Evolutionary conservation across 2,888 invertebrate genomes (phyloP), one percentile per base, ranked within the genome.

Genomic region (Danaus chrysippus): DNA sequence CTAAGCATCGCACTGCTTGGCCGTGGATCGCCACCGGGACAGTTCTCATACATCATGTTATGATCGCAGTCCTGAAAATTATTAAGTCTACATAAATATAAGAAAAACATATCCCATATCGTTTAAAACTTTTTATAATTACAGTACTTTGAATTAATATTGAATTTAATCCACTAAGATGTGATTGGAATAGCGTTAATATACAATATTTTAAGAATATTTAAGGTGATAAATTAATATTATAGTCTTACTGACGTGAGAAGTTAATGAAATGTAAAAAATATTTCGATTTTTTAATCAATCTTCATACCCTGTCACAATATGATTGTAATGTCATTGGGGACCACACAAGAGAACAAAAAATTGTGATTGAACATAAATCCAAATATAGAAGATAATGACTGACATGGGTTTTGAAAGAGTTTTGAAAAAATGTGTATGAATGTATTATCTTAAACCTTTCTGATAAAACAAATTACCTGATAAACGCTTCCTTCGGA

Each of bases 401-500:
- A 46, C 23, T 19, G 13, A 23, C 10, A 34, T 10, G 17, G 41
- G 6, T 17, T 12, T n/a, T 54, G 3, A 59, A 43, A 23, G 42
- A 10, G n/a, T 8, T 12, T 42, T 10, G 2, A 23, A 34, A 5
- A 0, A 34, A 19, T 10, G 11, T 15, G 46, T n/a, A 46, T 13
- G 13, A 0, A 46, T 43, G 43, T 3, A 43, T 43, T n/a, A 17
- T 49, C 15, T 49, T 15, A 17, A 49, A 49, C 15, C 11, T 9
- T 49, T 5, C 23, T 34, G 23, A 34, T 8, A 1, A 43, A 41
- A 17, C 56, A 11, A 44, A 23, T 9, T 58, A 86, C 89, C 85
- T 89, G 89, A 73, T 71, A 84, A 0, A 90, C 88, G 42, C 82
- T 86, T 1, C 88, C 89, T 68, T 87, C 84, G 0, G 89, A 90